Conservation (phyloP, 2,797 vertebrate genomes). For the Gymnocypris eckloni region DNA sequence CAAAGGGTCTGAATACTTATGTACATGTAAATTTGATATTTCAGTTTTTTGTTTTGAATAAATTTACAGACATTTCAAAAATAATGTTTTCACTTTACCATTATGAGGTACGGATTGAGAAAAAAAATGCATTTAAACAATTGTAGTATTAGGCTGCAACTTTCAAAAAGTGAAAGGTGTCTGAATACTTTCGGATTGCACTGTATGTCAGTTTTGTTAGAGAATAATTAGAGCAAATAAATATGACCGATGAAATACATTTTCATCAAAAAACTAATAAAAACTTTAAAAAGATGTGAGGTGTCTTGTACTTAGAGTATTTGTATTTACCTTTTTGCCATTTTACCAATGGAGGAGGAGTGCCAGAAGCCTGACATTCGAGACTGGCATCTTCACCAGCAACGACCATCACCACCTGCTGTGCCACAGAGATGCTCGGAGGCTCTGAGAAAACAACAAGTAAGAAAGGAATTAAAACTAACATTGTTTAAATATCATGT, state of each 20-base stretch:
- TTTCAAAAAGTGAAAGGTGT: no score
- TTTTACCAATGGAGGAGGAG: constrained; percentile 79
- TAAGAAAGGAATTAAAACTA: constrained; percentile 8
- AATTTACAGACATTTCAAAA: no score
- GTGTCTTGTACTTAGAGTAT: not conserved
- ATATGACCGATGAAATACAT: not conserved
- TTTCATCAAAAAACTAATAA: not conserved
- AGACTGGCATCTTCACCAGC: constrained; percentile 83
- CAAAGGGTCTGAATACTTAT: no score
- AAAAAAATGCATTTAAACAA: no score
- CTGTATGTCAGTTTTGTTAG: not conserved
- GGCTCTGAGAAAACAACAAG: constrained; percentile 67
- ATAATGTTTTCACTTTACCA: no score
- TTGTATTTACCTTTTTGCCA: constrained; percentile 89
- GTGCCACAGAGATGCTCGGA: constrained; percentile 75
- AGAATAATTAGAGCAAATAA: no score
- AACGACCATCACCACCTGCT: constrained; percentile 73
- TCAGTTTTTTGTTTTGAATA: no score
- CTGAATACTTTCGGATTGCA: no score
- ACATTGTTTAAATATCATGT: not conserved
- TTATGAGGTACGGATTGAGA: no score
- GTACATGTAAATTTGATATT: no score
- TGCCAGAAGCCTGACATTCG: constrained; percentile 79
- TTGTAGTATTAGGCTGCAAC: no score
- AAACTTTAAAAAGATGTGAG: not conserved